Conservation (phyloP, 2,797 vertebrate genomes). For the Argya squamiceps region DNA sequence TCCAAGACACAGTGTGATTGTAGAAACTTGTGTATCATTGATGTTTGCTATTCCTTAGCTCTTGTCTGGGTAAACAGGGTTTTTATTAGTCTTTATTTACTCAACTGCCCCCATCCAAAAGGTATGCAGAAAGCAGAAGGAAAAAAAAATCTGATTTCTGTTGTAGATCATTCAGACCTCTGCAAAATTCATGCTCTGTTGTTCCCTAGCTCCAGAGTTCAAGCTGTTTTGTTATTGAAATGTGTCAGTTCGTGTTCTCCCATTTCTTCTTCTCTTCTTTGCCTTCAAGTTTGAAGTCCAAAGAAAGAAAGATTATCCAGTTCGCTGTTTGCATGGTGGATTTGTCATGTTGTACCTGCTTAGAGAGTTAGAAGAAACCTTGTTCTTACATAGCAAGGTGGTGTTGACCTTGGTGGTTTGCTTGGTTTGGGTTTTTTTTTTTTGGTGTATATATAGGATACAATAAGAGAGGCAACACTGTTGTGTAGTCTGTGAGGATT, state of each 20-base stretch:
- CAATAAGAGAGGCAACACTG: background rate
- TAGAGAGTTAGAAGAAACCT: background rate
- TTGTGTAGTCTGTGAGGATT: background rate
- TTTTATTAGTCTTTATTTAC: background rate
- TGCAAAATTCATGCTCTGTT: background rate
- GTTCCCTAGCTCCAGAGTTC: background rate
- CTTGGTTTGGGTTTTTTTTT: background rate
- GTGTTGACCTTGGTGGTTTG: background rate
- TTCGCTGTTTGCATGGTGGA: background rate
- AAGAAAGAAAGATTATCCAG: background rate
- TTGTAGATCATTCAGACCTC: background rate
- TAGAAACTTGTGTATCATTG: background rate
- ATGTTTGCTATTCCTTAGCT: background rate
- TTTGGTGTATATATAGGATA: background rate
- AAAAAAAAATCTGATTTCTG: background rate
- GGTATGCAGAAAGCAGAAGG: background rate
- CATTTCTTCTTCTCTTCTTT: background rate
- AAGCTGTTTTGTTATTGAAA: background rate
- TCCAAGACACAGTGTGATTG: background rate
- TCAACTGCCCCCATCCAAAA: background rate
- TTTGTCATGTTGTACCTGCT: background rate
- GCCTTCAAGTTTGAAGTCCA: background rate
- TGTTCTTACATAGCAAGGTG: background rate
- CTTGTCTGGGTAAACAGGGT: background rate
- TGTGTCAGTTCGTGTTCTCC: background rate